Evolutionary conservation across 2,113 vertebrate species (phyloP), one percentile per base, ranked within the genome.

Genomic region (Sterrhoptilus dennistouni): DNA sequence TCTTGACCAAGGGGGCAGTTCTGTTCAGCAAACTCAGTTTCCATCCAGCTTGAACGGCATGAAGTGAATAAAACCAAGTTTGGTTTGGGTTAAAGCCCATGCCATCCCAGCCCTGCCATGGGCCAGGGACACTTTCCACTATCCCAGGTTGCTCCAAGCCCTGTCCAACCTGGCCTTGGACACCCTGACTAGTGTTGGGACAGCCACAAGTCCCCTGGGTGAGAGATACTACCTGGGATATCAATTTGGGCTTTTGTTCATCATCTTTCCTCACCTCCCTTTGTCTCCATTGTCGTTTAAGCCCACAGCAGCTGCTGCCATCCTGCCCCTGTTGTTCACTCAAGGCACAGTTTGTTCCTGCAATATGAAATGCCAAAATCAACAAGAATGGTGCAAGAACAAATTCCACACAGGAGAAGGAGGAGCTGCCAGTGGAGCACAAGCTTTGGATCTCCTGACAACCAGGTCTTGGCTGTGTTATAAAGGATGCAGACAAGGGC

Each of bases 1-100:
- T 5, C 8, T 27, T 18, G n/a, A 7, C 11, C 29, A 4, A 33
- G 2, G 5, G 29, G 21, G 2, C 35, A 42, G 5, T 3, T 47
- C 36, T 29, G 14, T 23, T 54, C 14, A 56, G 17, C 9, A 72
- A 33, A 64, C 2, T 7, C 28, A 36, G 3, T 8, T 76, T 71
- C 25, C 54, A 15, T 12, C 42, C 44, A 11, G 4, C 19, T 35
- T 35, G 54, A 23, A 15, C 36, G 15, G 16, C 15, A 28, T 11
- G 10, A 53, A 4, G 4, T 40, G 13, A 72, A 36, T 31, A 22
- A 11, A 74, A 23, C 8, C 19, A 44, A 28, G 86, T 11, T 17
- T 33, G 23, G 9, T 28, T 66, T 59, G 42, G 18, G 15, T 52
- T 42, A 35, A 50, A 86, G 7, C 52, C 11, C 24, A 49, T 3